Evolutionary conservation across 2,888 invertebrate genomes (phyloP), one percentile per base, ranked within the genome.

Genomic region (Acronicta aceris): DNA sequence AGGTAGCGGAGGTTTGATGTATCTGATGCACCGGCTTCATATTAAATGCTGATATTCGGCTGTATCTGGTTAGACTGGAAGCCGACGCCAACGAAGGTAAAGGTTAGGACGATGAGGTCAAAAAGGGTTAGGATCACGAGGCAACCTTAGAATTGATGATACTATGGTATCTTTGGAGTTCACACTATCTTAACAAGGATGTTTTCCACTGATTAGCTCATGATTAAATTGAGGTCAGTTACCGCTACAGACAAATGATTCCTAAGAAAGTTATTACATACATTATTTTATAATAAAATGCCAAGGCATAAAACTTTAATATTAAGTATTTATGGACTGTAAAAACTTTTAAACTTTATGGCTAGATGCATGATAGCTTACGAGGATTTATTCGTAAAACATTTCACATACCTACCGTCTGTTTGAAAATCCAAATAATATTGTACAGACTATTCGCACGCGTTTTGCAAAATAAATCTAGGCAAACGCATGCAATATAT

Each of bases 401-500:
- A 58, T 63, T 67, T 46, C 17, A 36, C 42, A 67, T 47, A 33
- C 59, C 30, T 47, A 33, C 59, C 30, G n/a, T 43, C 33, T 54
- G 50, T 59, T 59, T n/a, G 8, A 47, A 56, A 51, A 43, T 55
- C 49, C 42, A 21, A 41, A 59, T 55, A 21, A 46, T 30, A 50
- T 38, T 45, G 30, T 47, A 58, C 42, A 63, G 41, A n/a, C 30
- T 43, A 58, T 64, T 71, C 38, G 57, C 65, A 65, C 70, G 61
- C 47, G 40, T 61, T 55, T 40, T 47, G 30, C 43, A 49, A 59
- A 61, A 69, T 61, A 65, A 72, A 65, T 57, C 42, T 59, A 65
- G 45, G 45, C 60, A 43, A 54, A 65, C 42, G 38, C 60, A 49
- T 54, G 69, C 59, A 65, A 56, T 59, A 66, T 56, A 71, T 69